A percentile compares a stretch with the other conserved stretches of the same genome.
These are phyloP conservation scores for Semaprochilodus insignis DNA, from an alignment of 2,797 vertebrate species.

Conservation along the genomic window DNA sequence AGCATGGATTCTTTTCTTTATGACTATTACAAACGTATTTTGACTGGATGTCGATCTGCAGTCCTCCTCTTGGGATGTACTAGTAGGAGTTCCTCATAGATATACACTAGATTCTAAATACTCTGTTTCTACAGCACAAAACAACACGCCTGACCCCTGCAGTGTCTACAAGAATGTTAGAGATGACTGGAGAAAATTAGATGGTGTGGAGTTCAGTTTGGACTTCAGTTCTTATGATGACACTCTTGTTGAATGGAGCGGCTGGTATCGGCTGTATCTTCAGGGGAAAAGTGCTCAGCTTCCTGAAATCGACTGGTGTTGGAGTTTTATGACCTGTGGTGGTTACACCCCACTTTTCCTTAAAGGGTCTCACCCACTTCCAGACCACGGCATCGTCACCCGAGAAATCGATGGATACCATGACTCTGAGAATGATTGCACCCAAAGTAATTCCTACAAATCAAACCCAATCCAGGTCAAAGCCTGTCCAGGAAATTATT, in stretches of 20 bases:
- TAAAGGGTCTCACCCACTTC: conserved; percentile 21
- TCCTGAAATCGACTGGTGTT: conserved; percentile 31
- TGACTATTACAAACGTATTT: too few relatives aligned
- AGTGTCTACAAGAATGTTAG: neutral
- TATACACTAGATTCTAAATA: too few relatives aligned
- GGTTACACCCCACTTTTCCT: neutral
- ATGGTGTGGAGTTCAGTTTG: neutral
- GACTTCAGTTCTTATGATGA: neutral
- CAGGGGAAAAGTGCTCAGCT: conserved; percentile 44
- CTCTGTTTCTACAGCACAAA: neutral
- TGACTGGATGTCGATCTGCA: too few relatives aligned
- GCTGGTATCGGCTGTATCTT: conserved; percentile 41
- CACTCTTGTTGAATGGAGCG: conserved; percentile 21
- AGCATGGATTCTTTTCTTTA: too few relatives aligned
- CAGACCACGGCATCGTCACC: conserved; percentile 22
- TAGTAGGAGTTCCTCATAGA: too few relatives aligned
- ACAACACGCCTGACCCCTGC: conserved; percentile 34
- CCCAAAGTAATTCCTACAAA: neutral
- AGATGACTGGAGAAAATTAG: neutral
- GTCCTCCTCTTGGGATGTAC: too few relatives aligned
- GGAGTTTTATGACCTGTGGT: neutral
- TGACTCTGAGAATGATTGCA: too few relatives aligned
- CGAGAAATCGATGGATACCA: neutral
- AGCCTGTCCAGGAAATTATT: conserved; percentile 46
- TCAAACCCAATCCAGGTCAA: neutral